Evolutionary conservation across 2,113 vertebrate species (phyloP).

Genomic region (Hippocampus mohnikei): DNA sequence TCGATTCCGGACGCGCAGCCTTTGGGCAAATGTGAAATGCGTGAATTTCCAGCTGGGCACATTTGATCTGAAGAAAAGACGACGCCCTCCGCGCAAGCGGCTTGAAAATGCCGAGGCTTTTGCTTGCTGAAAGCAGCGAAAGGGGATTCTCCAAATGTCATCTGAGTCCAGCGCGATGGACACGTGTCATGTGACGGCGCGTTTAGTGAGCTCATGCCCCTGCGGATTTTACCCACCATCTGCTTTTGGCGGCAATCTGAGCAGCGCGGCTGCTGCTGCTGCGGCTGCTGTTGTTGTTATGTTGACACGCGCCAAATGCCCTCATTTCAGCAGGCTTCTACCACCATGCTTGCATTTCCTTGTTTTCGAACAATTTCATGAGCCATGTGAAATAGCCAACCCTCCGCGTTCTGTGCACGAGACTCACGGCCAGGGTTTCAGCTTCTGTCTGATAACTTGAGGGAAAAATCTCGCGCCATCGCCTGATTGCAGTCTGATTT

Average conservation of each 20-base stretch:
- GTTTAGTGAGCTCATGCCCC: constrained; percentile 16
- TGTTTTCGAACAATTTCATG: not conserved
- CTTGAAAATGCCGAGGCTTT: constrained; percentile 14
- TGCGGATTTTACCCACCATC: constrained; percentile 29
- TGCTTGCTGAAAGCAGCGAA: not conserved
- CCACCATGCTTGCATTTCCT: not conserved
- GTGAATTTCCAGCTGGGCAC: constrained; percentile 6
- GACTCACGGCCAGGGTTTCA: not conserved
- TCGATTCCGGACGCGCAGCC: constrained; percentile 11
- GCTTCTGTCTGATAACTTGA: too few relatives aligned
- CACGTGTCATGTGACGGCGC: constrained; percentile 3
- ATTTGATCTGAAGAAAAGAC: constrained; percentile 10
- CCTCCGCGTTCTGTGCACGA: not conserved
- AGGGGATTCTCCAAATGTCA: constrained; percentile 3
- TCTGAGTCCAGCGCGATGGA: constrained; percentile 10
- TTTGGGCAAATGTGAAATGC: constrained; percentile 17
- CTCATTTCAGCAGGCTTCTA: constrained; percentile 4
- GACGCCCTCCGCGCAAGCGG: constrained; percentile 5
- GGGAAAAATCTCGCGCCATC: too few relatives aligned
- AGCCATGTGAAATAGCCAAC: not conserved
- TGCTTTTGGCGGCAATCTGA: constrained; percentile 31
- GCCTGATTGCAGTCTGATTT: too few relatives aligned
- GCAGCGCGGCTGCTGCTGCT: not conserved
- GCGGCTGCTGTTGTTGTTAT: constrained; percentile 19
- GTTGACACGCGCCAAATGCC: constrained; percentile 10